Base-by-base conservation (phyloP, 2,113 vertebrate species). In the Progne subis region DNA sequence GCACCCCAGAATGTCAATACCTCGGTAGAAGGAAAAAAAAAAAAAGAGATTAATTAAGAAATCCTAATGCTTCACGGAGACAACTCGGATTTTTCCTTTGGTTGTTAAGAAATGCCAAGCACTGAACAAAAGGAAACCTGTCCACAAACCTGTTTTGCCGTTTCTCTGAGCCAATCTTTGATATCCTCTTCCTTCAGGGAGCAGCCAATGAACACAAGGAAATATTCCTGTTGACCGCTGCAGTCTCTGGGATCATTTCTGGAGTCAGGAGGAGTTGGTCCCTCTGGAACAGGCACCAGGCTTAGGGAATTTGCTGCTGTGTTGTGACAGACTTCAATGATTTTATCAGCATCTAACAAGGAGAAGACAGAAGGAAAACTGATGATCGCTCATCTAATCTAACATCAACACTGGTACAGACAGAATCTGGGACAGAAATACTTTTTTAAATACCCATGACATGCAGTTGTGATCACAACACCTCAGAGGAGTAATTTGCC, bases 81-180 rank as follows among this genome's bases (percentile, higher is more conserved):
- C 44, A 31, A 31, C 17, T 53, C 0, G 0, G 31, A 52, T 67
- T 79, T 52, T n/a, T 39, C 44, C 55, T 87, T 29, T 18, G 25
- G 8, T 7, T 25, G 18, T 77, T 32, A 44, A 76, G 81, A 60
- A 75, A 87, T 12, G 46, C 56, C 74, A 75, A 61, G 23, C 9
- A 3, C 26, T 9, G 46, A 83, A 52, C 29, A 82, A 37, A 24
- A 61, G 55, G 3, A 59, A 79, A 77, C 5, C 14, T 55, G 74
- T 28, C 52, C 69, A 86, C 91, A 2, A 82, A 99, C 99, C 99
- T 99, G 98, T 97, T 99, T 99, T 34, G 98, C 98, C 28, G 99
- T 99, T 86, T 99, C 98, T 60, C 99, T 97, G 50, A 99, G 98
- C 99, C 99, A 99, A 82, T 99, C 98, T 96, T 99, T 99, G 53